Base-by-base conservation (phyloP, 2,888 invertebrate species). In the Agriopis leucophaearia region DNA sequence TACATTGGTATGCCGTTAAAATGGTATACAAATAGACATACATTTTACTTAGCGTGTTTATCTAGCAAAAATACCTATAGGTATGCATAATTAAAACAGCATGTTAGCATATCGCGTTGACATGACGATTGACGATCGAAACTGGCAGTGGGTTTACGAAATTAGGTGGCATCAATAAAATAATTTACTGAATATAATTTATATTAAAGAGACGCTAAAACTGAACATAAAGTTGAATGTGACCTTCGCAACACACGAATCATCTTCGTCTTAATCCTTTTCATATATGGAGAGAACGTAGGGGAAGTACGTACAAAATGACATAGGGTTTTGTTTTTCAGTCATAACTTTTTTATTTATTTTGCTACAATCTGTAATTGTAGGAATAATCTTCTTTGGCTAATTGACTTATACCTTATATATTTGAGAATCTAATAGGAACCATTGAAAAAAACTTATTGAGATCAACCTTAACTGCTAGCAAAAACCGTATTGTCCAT, bases 1-100 rank as follows among this genome's bases (percentile, higher is more conserved):
- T 55, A 38, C 52, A 64, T 59, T 59, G 36, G 44, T 38, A 38
- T 15, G 38, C 12, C 42, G 55, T 54, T n/a, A 48, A 64, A 40
- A 50, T 55, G 42, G 9, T 60, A n/a, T n/a, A 42, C 52, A 36
- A 47, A 69, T 47, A 63, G 55, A 27, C 27, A 27, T 27, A 27
- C 27, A 27, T 27, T 50, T 40, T 35, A 36, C 27, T 51, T 15
- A 27, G 59, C 47, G 15, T 65, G 47, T 59, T 59, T 60, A 50
- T 48, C 47, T 44, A 65, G 10, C 27, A 45, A 36, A 59, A 42
- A 36, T 47, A 45, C 40, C 16, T 27, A n/a, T 62, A n/a, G n/a
- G n/a, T n/a, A 52, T 40, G 56, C 61, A 61, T 66, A 66, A 57
- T 66, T 56, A 38, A 57, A 45, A 40, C 66, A 66, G 13, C 47